A percentile compares a stretch with the other conserved stretches of the same genome.
Conservation (phyloP, 2,113 vertebrate genomes). For the Rousettus leschenaultii region DNA sequence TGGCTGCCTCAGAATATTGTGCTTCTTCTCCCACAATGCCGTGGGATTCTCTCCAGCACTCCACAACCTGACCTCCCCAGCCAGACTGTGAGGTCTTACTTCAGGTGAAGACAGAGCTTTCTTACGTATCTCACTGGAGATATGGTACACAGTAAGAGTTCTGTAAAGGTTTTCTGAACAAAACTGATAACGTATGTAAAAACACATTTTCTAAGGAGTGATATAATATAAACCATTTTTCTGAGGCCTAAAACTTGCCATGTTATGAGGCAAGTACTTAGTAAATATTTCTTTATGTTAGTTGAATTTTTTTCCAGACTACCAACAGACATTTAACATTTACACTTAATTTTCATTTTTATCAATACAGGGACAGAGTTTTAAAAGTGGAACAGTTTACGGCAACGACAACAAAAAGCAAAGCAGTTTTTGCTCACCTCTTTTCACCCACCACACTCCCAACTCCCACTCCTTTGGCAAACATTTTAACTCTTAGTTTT, state of each 20-base stretch:
- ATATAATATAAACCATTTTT: background rate
- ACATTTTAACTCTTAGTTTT: background rate
- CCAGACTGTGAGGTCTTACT: background rate
- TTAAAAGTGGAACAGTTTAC: background rate
- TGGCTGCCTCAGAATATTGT: rapidly evolving
- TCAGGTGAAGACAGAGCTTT: background rate
- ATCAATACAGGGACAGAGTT: background rate
- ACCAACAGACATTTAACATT: background rate
- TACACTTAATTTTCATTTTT: background rate
- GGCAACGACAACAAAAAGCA: background rate
- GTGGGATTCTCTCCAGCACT: background rate
- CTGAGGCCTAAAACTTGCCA: background rate
- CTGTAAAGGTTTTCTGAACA: background rate
- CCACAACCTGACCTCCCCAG: rapidly evolving
- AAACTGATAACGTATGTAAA: background rate
- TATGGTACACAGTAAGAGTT: background rate
- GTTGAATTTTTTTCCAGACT: background rate
- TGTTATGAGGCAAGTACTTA: background rate
- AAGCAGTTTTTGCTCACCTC: background rate
- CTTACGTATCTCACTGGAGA: background rate
- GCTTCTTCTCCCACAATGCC: background rate
- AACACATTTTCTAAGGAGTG: background rate
- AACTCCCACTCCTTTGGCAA: background rate
- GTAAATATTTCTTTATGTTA: background rate
- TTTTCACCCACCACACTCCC: too few relatives aligned